phyloP scores from a whole-genome alignment of 2,888 invertebrate genomes.

The Helicoverpa assulta region DNA sequence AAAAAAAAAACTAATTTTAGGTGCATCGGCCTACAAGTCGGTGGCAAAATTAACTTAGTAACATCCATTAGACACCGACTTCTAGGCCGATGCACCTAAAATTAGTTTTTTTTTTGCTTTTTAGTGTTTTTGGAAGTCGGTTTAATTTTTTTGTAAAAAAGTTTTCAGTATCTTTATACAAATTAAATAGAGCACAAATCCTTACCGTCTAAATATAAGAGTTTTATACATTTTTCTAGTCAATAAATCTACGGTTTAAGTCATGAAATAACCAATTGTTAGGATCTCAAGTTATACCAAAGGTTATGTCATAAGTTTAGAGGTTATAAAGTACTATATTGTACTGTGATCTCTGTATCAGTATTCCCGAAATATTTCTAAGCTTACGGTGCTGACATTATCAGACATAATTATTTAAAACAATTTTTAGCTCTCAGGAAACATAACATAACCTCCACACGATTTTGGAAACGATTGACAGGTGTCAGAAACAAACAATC shows the following conservation, averaged over 20 bases:
- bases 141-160: too few species aligned
- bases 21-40: too few species aligned
- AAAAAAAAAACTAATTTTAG: too few species aligned
- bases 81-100: too few species aligned
- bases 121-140: too few species aligned
- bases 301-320: conserved; percentile 59
- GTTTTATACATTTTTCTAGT: conserved; percentile 76
- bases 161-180: not conserved
- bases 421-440: not conserved
- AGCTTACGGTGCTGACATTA: not conserved
- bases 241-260: conserved; percentile 22
- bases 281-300: conserved; percentile 14
- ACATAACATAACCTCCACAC: conserved; percentile 48
- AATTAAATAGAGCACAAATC: not conserved
- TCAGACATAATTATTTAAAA: not conserved
- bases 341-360: conserved; percentile 5
- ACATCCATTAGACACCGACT: too few species aligned
- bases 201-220: conserved; percentile 78
- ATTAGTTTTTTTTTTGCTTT: too few species aligned
- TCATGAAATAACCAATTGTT: conserved; percentile 15
- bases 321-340: conserved; percentile 35
- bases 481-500: too few species aligned
- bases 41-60: too few species aligned
- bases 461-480: conserved; percentile 32
- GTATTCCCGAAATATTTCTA: conserved; percentile 3